Percentiles rank a stretch among this genome's conserved stretches.
Conservation (phyloP, 2,113 vertebrate genomes). For the Lophius piscatorius region DNA sequence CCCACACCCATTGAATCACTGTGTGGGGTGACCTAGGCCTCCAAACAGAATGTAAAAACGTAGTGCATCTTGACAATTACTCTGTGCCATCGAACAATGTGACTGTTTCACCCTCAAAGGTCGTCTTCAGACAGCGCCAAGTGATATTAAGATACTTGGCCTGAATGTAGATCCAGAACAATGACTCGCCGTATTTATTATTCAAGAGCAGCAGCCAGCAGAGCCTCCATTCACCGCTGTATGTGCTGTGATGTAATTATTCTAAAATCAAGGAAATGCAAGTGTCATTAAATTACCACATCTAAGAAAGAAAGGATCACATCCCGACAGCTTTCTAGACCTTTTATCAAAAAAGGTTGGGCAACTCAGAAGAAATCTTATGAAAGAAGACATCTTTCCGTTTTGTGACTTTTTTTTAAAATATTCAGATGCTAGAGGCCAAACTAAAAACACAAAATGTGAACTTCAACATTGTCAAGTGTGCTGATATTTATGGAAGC, state of each 20-base stretch:
- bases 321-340: no score
- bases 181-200: slow-evolving; percentile 19
- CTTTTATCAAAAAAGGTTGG: no score
- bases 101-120: slow-evolving; percentile 26
- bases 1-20: no score
- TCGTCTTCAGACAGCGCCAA: slow-evolving; percentile 14
- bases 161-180: slow-evolving; percentile 39
- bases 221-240: not conserved
- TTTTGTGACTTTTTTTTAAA: no score
- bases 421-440: no score
- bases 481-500: no score
- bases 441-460: no score
- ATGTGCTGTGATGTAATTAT: slow-evolving; percentile 4
- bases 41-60: slow-evolving; percentile 28
- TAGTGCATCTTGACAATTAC: slow-evolving; percentile 29
- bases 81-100: slow-evolving; percentile 17
- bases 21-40: no score
- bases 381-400: no score
- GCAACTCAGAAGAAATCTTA: no score
- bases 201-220: slow-evolving; percentile 2
- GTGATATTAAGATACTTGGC: slow-evolving; percentile 14
- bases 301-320: not conserved
- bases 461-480: slow-evolving; percentile 7
- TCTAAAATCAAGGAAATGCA: not conserved
- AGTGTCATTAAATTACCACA: not conserved